Base-by-base conservation (phyloP, 2,113 vertebrate genomes). In the Acanthochromis polyacanthus region DNA sequence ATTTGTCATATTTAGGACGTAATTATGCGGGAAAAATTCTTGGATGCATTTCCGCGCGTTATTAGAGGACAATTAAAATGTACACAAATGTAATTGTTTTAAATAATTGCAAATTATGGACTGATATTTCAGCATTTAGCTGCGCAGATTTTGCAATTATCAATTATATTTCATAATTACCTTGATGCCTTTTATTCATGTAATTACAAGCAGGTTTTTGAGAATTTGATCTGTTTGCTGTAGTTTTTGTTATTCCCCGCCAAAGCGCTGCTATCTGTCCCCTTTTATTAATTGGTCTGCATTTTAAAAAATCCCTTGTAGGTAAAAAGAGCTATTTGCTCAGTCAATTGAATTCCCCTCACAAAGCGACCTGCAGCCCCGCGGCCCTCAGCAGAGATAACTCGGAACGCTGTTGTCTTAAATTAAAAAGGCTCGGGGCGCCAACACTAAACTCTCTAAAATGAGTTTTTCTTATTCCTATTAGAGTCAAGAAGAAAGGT, bases 391-490 rank as follows among this genome's bases (percentile, higher is more conserved):
- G 81, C 23, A 71, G 20, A 92, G 92, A 95, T 94, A 94, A 94
- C 82, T 88, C 80, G 64, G 79, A 83, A 87, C 52, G 86, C 88
- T 89, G 88, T 83, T 85, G 86, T 93, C 87, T 88, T 88, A 94
- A 94, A 95, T 95, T 94, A 93, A 95, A 95, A 95, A 83, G 71
- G 91, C 93, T 88, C n/a, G 50, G 71, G 89, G 94, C 91, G 22
- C 56, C 80, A 57, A 52, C 85, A 71, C 87, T 88, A 87, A 92
- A 92, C 89, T 88, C 85, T 83, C 59, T 63, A 87, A 88, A 92
- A 91, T 82, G 59, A 90, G 43, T 89, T 93, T 91, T 86, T 63
- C 89, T 74, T 66, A 71, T 87, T 91, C 82, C 79, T 70, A 78
- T 91, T 91, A 83, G 87, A 88, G 90, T 92, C 86, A 83, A 91